Conservation (phyloP, 2,113 vertebrate genomes). For the Phylloscopus trochiloides region DNA sequence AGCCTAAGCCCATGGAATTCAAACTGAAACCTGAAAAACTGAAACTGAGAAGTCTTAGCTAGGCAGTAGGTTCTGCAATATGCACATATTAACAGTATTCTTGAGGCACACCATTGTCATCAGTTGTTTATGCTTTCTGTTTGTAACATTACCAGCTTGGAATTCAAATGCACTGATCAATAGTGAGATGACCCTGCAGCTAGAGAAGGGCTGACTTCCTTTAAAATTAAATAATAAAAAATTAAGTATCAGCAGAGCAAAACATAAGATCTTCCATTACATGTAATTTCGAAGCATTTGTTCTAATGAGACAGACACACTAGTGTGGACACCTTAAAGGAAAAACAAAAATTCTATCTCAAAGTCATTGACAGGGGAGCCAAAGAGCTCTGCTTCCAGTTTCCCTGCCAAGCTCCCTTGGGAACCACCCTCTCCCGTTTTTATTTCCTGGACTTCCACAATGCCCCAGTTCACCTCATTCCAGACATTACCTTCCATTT, state of each 20-base stretch:
- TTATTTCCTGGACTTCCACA: neutral
- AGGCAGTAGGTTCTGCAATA: neutral
- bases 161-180: neutral
- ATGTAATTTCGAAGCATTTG: neutral
- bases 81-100: neutral
- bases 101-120: neutral
- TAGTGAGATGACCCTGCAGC: neutral
- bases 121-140: neutral
- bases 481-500: neutral
- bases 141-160: neutral
- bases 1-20: neutral
- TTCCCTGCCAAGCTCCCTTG: neutral
- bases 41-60: neutral
- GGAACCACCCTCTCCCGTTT: neutral
- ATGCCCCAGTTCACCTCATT: neutral
- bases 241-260: neutral
- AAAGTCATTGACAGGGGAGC: neutral
- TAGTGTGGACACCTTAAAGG: neutral
- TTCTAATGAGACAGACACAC: neutral
- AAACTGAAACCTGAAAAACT: neutral
- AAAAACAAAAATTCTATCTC: neutral
- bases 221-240: neutral
- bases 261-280: neutral
- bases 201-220: neutral
- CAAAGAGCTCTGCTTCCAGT: neutral